A percentile compares a stretch with the other conserved stretches of the same genome.
phyloP scores from a whole-genome alignment of 2,113 vertebrate genomes.

The Malaclemys terrapin region DNA sequence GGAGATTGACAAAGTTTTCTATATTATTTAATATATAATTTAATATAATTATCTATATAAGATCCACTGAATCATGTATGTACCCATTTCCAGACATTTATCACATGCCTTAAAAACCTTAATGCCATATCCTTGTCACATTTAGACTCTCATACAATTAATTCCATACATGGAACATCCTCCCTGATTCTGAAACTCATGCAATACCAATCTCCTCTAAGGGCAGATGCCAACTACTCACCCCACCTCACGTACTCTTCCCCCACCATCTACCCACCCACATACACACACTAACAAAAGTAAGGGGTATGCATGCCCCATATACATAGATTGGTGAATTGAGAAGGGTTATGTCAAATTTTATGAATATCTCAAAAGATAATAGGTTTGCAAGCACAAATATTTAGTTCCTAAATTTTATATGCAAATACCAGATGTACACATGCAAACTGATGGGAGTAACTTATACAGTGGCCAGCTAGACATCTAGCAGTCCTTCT shows the following conservation, averaged over 20 bases:
- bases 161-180: neutral
- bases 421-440: neutral
- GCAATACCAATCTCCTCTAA: neutral
- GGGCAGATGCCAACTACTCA: neutral
- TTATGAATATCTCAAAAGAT: neutral
- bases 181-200: neutral
- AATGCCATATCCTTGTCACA: neutral
- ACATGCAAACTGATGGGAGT: neutral
- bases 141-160: neutral
- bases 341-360: neutral
- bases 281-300: neutral
- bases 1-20: neutral
- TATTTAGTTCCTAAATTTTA: neutral
- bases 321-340: neutral
- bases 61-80: neutral
- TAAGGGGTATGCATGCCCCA: neutral
- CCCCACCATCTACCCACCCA: neutral
- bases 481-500: neutral
- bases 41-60: no score
- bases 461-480: neutral
- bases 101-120: neutral
- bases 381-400: neutral
- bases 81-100: neutral
- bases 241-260: neutral
- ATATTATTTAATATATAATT: no score